phyloP scores from a whole-genome alignment of 2,888 invertebrate species.

The Nephrocerus scutellatus region DNA sequence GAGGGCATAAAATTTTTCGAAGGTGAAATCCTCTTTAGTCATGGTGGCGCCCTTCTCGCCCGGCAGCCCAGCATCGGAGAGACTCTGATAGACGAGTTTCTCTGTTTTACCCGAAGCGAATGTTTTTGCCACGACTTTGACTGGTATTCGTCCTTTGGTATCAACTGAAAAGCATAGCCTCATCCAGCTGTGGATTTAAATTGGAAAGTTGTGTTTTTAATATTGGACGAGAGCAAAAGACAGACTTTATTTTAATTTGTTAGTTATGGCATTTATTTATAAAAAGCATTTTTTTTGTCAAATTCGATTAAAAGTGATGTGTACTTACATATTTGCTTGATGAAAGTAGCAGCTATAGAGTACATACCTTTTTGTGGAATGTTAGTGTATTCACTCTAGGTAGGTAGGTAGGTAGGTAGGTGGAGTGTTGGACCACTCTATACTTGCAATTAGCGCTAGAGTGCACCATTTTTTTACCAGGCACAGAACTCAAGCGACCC shows the following conservation, averaged over 20 bases:
- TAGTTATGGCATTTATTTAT: too few species aligned
- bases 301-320: too few species aligned
- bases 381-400: too few species aligned
- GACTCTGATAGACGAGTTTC: slow-evolving; percentile 93
- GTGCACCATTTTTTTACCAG: too few species aligned
- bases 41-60: slow-evolving; percentile 94
- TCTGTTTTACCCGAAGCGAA: slow-evolving; percentile 99
- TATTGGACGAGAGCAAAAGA: neutral
- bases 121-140: slow-evolving; percentile 91
- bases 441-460: too few species aligned
- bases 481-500: too few species aligned
- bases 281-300: too few species aligned
- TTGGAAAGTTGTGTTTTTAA: slow-evolving; percentile 7
- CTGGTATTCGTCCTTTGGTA: slow-evolving; percentile 90
- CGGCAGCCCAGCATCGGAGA: slow-evolving; percentile 88
- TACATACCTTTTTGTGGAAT: too few species aligned
- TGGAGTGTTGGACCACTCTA: too few species aligned
- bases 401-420: too few species aligned
- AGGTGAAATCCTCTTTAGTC: slow-evolving; percentile 90
- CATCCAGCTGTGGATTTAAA: slow-evolving; percentile 79
- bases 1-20: slow-evolving; percentile 96
- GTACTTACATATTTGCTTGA: too few species aligned
- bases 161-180: slow-evolving; percentile 90
- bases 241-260: neutral
- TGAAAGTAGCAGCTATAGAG: too few species aligned